phyloP scores from a whole-genome alignment of 2,113 vertebrate species.

The Cyprinodon tularosa region DNA sequence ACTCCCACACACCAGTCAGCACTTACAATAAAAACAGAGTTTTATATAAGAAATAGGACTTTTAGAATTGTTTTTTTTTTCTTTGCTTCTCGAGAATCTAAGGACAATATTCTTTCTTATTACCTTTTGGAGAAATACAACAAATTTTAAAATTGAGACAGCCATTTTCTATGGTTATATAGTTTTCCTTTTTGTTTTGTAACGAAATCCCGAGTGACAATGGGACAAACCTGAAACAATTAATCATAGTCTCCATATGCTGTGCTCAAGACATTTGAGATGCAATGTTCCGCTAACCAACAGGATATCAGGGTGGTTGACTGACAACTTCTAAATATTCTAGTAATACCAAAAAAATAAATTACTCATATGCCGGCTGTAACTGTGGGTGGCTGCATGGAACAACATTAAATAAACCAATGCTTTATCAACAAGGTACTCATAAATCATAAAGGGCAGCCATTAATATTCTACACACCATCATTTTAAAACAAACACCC shows the following conservation, averaged over 20 bases:
- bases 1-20: constrained; percentile 28
- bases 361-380: background rate
- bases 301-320: background rate
- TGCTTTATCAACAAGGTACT: constrained; percentile 34
- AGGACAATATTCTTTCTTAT: background rate
- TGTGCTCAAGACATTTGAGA: background rate
- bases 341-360: background rate
- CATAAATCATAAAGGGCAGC: constrained; percentile 32
- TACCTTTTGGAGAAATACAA: background rate
- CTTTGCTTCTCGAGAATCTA: background rate
- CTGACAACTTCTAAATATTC: background rate
- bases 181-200: background rate
- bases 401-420: constrained; percentile 13
- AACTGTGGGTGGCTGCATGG: constrained; percentile 14
- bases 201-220: background rate
- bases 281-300: background rate
- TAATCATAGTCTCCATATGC: background rate
- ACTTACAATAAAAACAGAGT: constrained; percentile 28
- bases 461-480: constrained; percentile 25
- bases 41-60: constrained; percentile 5
- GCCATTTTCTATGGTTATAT: background rate
- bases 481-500: constrained; percentile 25
- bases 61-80: background rate
- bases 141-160: background rate
- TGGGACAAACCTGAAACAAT: background rate